These are phyloP conservation scores for Dynastes maya DNA, from an alignment of 2,888 invertebrate species.

Conservation along the genomic window DNA sequence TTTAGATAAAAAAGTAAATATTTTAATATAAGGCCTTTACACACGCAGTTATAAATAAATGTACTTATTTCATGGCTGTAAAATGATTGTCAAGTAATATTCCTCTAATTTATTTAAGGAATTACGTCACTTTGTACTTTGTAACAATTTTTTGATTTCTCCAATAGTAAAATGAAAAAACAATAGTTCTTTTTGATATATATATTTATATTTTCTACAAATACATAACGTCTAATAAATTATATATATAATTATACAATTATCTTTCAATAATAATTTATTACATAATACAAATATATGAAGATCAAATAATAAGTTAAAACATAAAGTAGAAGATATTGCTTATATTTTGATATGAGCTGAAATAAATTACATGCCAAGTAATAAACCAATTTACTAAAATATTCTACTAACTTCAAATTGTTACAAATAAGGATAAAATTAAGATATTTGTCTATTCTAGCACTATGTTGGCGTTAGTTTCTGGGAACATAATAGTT, in stretches of 20 bases:
- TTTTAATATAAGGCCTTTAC: slow-evolving; percentile 1
- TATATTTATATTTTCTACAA: slow-evolving; percentile 42
- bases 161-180: neutral
- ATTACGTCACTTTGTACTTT: neutral
- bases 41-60: neutral
- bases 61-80: neutral
- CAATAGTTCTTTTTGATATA: slow-evolving; percentile 1
- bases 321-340: slow-evolving; percentile 13
- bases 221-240: slow-evolving; percentile 48
- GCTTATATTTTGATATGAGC: slow-evolving; percentile 21
- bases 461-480: slow-evolving; percentile 21
- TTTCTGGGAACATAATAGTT: slow-evolving; percentile 11
- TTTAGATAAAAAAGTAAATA: neutral
- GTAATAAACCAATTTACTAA: slow-evolving; percentile 1
- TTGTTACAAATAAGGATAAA: slow-evolving; percentile 2
- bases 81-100: too few relatives aligned
- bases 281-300: neutral
- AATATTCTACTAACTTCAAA: neutral
- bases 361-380: neutral
- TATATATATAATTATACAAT: slow-evolving; percentile 40
- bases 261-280: slow-evolving; percentile 29
- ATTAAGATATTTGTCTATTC: neutral
- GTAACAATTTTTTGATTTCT: neutral
- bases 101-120: too few relatives aligned
- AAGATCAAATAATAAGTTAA: slow-evolving; percentile 8